These are phyloP conservation scores for Axis porcinus DNA, from an alignment of 2,113 vertebrate genomes.

Conservation along the genomic window DNA sequence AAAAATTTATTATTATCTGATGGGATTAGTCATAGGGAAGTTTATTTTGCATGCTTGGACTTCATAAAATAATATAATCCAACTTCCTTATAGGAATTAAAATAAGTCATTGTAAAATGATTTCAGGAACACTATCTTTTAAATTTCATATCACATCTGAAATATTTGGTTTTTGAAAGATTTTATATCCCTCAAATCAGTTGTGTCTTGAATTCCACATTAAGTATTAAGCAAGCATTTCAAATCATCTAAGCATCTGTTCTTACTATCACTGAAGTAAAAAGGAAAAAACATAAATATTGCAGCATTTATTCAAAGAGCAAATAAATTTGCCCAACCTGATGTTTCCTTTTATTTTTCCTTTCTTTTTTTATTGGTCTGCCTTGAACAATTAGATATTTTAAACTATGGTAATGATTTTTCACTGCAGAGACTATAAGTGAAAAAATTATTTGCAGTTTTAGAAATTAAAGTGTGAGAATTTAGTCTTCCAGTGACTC, in stretches of 20 bases:
- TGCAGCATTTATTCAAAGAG: neutral
- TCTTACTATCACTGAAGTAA: neutral
- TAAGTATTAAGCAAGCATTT: slow-evolving; percentile 2
- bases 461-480: neutral
- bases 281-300: neutral
- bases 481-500: neutral
- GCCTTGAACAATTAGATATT: neutral
- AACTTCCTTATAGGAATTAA: slow-evolving; percentile 65
- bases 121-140: neutral
- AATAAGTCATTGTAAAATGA: slow-evolving; percentile 62
- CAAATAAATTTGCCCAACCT: neutral
- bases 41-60: slow-evolving; percentile 72
- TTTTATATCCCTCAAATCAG: neutral
- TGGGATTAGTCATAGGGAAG: slow-evolving; percentile 69
- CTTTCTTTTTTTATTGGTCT: neutral
- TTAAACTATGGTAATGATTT: neutral
- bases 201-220: neutral
- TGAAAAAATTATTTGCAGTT: neutral
- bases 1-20: slow-evolving; percentile 64
- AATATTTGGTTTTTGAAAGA: neutral
- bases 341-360: neutral
- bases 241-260: neutral
- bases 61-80: slow-evolving; percentile 71
- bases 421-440: neutral
- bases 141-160: slow-evolving; percentile 14